phyloP scores from a whole-genome alignment of 64 coral and sea anemone species.

The Anthopleura sola region DNA sequence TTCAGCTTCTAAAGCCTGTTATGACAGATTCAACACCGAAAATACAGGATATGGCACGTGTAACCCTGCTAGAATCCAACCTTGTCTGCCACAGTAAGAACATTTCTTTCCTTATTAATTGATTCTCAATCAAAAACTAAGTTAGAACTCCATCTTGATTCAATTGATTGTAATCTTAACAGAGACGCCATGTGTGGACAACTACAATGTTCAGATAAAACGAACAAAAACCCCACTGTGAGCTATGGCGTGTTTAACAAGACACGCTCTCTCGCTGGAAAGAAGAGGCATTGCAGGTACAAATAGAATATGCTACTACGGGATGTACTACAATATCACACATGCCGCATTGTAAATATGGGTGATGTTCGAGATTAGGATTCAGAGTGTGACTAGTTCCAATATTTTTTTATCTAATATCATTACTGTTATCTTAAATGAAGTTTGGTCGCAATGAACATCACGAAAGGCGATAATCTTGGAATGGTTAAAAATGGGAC shows the following conservation, averaged over 20 bases:
- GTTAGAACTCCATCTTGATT: background rate
- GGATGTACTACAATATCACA: too few relatives aligned
- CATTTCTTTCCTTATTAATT: background rate
- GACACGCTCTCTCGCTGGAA: background rate
- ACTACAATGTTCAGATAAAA: slow-evolving; percentile 20
- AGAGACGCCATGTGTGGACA: slow-evolving; percentile 37
- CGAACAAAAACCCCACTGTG: background rate
- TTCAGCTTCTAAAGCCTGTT: slow-evolving; percentile 17
- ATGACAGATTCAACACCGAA: background rate
- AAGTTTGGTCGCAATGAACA: background rate
- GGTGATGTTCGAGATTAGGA: too few relatives aligned
- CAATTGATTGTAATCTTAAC: background rate
- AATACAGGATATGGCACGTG: slow-evolving; percentile 13
- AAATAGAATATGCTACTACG: background rate
- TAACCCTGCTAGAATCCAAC: background rate
- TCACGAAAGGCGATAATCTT: background rate
- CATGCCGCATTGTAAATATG: too few relatives aligned
- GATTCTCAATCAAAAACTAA: too few relatives aligned
- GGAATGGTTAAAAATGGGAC: slow-evolving; percentile 35
- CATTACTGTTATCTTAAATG: background rate
- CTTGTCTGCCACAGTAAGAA: slow-evolving; percentile 13
- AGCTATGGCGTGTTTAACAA: slow-evolving; percentile 14
- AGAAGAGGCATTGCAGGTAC: background rate
- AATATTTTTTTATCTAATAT: too few relatives aligned
- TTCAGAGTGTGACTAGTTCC: too few relatives aligned